Base-by-base conservation (phyloP, 1,140 invertebrate genomes). In the Heliconius congener region DNA sequence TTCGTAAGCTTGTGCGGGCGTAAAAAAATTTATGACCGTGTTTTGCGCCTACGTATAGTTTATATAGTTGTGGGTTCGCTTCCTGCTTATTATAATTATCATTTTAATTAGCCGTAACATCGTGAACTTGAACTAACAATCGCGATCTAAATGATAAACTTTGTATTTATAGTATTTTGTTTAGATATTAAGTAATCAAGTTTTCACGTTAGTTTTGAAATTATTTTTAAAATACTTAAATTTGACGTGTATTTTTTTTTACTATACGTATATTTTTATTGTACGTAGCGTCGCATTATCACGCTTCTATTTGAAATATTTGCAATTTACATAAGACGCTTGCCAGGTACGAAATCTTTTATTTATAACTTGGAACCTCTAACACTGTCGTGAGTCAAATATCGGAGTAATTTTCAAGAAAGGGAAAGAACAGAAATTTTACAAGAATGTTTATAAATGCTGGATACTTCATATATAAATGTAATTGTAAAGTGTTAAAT, bases 61-160 rank as follows among this genome's bases (percentile, higher is more conserved):
- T 52, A 52, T 52, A 52, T 87, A 83, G 87, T 85, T 89, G 88
- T 81, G 85, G 84, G 86, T 84, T 84, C 85, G 86, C 87, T 91
- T 92, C 91, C 91, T 90, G 90, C 88, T 89, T 87, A 90, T 91
- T 88, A 88, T 91, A 94, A 94, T 94, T 93, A 89, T 87, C 86
- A 88, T 91, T 90, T 92, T 92, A 92, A 94, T 93, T 92, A 86
- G 85, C 77, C 55, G 82, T 72, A 72, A 39, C 18, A n/a, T 80
- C 88, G 90, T 92, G 90, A 89, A 81, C 91, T 92, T 87, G 42
- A 77, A 87, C 74, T 84, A 82, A 91, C 90, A 88, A 91, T 39
- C 34, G 42, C 11, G 60, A 74, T 73, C 39, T 72, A 74, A 85
- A 79, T 80, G 71, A 72, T 72, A 72, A 72, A n/a, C 1, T 72